Percentiles rank a stretch among this genome's conserved stretches.
phyloP scores from a whole-genome alignment of 2,888 invertebrate species.

The Ophioninae sp. region DNA sequence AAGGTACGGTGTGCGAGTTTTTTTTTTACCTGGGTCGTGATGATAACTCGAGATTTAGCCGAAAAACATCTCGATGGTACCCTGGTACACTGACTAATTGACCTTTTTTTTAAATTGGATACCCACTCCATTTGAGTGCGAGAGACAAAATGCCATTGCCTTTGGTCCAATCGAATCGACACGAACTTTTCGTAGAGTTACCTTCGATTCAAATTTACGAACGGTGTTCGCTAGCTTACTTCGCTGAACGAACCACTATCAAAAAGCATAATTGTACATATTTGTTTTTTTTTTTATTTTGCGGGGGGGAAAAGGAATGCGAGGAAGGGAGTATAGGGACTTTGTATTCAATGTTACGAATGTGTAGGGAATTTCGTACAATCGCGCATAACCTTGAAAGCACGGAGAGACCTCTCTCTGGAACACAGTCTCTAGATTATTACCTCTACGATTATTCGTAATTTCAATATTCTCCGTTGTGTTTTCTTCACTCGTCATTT shows the following conservation, averaged over 20 bases:
- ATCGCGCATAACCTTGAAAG: conserved; percentile 34
- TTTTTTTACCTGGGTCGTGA: conserved; percentile 6
- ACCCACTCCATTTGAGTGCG: conserved; percentile 1
- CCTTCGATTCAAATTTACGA: conserved; percentile 20
- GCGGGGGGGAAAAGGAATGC: background rate
- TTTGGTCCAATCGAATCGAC: conserved; percentile 27
- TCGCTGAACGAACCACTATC: conserved; percentile 2
- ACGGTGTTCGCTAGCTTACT: conserved; percentile 8
- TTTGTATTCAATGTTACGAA: conserved; percentile 30
- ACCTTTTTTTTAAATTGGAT: background rate
- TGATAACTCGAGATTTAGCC: conserved; percentile 11
- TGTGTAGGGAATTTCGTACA: conserved; percentile 16
- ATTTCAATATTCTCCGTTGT: conserved; percentile 36
- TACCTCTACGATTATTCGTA: conserved; percentile 48
- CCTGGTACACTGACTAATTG: conserved; percentile 31
- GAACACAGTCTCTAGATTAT: conserved; percentile 32
- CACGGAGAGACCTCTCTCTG: conserved; percentile 7
- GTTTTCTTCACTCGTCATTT: conserved; percentile 36
- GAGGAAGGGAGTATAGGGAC: conserved; percentile 2
- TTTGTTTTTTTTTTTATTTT: background rate
- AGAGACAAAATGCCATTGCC: conserved; percentile 11
- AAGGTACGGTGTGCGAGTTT: background rate
- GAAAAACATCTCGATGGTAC: conserved; percentile 6
- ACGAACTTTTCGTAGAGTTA: conserved; percentile 51
- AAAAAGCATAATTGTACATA: conserved; percentile 23